Conservation (phyloP, 2,888 invertebrate genomes). For the Thysanoteuthis rhombus region DNA sequence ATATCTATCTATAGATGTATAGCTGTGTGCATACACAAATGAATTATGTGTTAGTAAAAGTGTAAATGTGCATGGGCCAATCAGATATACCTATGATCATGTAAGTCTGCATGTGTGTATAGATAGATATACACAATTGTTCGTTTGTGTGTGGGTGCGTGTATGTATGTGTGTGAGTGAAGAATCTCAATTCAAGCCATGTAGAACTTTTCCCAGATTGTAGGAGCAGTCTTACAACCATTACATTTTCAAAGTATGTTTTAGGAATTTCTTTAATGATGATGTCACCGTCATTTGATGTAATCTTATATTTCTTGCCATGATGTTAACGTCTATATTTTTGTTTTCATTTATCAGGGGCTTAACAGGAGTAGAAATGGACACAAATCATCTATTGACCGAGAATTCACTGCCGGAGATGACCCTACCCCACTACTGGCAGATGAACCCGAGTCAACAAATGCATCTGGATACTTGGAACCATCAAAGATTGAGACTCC, state of each 20-base stretch:
- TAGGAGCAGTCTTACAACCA: too few relatives aligned
- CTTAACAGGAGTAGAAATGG: background rate
- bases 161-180: background rate
- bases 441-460: slow-evolving; percentile 21
- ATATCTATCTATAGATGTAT: background rate
- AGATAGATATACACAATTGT: background rate
- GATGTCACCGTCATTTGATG: background rate
- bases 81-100: background rate
- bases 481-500: slow-evolving; percentile 30
- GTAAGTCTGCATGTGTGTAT: background rate
- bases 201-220: too few relatives aligned
- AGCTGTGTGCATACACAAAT: background rate
- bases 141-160: background rate
- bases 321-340: background rate
- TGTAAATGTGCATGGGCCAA: background rate
- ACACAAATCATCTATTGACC: slow-evolving; percentile 16
- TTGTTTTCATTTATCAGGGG: background rate
- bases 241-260: too few relatives aligned
- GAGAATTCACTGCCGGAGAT: slow-evolving; percentile 23
- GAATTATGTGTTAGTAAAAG: background rate
- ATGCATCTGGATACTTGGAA: slow-evolving; percentile 24
- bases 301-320: background rate
- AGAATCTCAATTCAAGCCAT: background rate
- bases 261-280: background rate
- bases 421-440: slow-evolving; percentile 14